These are phyloP conservation scores for Psittacula cyanocephala DNA, from an alignment of 2,113 vertebrate genomes.

Conservation along the genomic window DNA sequence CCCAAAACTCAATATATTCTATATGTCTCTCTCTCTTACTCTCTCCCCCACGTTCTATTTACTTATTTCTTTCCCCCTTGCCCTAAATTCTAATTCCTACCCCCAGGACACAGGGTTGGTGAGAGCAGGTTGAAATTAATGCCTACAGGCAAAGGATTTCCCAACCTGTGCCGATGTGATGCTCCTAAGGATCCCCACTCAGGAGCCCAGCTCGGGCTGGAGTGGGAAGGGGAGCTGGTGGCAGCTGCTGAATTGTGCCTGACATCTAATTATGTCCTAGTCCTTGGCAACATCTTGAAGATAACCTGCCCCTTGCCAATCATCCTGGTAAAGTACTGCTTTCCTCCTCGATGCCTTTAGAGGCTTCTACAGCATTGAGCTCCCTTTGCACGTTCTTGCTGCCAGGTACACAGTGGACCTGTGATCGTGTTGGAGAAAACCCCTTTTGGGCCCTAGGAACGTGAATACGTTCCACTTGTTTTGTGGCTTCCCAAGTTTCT, in stretches of 20 bases:
- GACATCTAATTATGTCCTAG: not conserved
- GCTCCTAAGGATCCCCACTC: not conserved
- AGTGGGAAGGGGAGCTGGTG: not conserved
- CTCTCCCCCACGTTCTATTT: accelerated
- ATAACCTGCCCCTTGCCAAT: not conserved
- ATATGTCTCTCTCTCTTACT: not conserved
- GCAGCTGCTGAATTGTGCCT: not conserved
- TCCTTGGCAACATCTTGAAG: not conserved
- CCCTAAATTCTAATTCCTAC: not conserved
- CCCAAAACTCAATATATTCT: not conserved
- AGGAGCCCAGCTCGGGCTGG: not conserved
- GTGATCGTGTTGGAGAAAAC: not conserved
- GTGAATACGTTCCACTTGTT: not conserved
- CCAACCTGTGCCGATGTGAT: not conserved
- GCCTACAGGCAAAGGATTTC: not conserved
- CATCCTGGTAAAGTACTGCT: not conserved
- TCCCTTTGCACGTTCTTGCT: not conserved
- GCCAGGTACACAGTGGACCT: not conserved
- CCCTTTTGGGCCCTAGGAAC: not conserved
- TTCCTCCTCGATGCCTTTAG: not conserved
- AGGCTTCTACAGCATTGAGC: accelerated
- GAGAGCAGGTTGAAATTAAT: not conserved
- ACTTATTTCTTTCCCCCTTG: not conserved
- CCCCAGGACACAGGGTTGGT: not conserved
- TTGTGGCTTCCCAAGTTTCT: not conserved